Conservation (phyloP, 2,797 vertebrate species). For the Eulemur mongoz region DNA sequence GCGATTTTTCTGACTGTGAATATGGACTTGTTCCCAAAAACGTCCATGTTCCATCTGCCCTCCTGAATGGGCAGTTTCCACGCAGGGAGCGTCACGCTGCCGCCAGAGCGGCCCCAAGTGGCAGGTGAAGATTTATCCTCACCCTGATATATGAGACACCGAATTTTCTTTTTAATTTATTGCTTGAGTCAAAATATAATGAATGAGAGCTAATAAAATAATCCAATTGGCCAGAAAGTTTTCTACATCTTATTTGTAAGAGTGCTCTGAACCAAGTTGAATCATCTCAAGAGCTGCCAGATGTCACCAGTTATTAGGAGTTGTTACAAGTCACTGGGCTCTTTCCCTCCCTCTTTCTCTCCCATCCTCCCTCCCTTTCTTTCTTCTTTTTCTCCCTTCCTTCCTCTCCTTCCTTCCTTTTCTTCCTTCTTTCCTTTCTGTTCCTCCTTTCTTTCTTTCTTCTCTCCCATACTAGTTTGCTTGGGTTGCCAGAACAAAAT, state of each 20-base stretch:
- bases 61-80: not conserved
- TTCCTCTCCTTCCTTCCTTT: not conserved
- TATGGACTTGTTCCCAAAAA: not conserved
- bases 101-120: too few species aligned
- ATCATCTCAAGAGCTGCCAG: not conserved
- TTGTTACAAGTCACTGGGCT: not conserved
- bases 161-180: not conserved
- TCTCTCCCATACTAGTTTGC: not conserved
- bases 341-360: too few species aligned
- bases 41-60: not conserved
- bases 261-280: not conserved
- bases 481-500: not conserved
- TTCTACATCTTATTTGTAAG: not conserved
- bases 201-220: slow-evolving; percentile 43
- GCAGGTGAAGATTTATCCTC: not conserved
- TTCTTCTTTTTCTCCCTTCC: not conserved
- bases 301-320: not conserved
- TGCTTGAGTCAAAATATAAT: not conserved
- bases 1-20: slow-evolving; percentile 38
- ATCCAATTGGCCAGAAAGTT: not conserved
- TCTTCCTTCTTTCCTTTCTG: not conserved
- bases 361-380: not conserved
- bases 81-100: accelerated
- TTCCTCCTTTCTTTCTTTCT: not conserved
- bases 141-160: accelerated